Base-by-base conservation (phyloP, 2,113 vertebrate species). In the Coptodon rendalli region DNA sequence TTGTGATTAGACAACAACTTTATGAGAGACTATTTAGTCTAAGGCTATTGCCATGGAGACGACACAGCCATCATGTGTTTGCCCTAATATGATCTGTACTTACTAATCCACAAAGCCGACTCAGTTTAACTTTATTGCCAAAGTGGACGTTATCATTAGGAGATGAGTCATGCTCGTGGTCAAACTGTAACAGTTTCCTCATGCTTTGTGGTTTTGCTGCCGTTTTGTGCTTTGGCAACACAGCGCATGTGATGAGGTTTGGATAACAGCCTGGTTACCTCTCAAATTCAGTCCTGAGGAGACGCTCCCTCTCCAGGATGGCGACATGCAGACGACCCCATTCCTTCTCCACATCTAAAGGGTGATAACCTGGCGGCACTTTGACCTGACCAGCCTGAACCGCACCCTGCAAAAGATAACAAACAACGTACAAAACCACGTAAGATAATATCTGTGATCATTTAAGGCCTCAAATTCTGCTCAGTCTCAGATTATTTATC, bases 311-410 rank as follows among this genome's bases (percentile, higher is more conserved):
- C 95, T 99, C 98, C 96, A 99, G 96, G 40, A 99, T 98, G 66
- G 97, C 97, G 3, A 98, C 96, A 3, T 99, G 98, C 71, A 99
- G 96, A n/a, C 95, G 96, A 3, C 98, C 98, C 98, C 98, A 99
- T 53, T 99, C 98, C 93, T 99, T 99, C 96, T 99, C 98, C 94
- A 98, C 98, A 2, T 99, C 98, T n/a, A 99, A 92, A 0, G 98
- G 98, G 89, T 99, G 98, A 94, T 97, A 98, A 13, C 97, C 97
- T 0, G 97, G 97, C 0, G 98, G 97, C 43, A 98, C 96, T 92
- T 98, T 98, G 66, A 99, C 92, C 45, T 97, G 97, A 3, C 98
- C 98, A 0, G 96, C 92, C 92, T 98, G 97, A 48, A 98, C 97
- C 0, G 98, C 97, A 2, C 95, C 96, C 98, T 99, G 91, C 2